Evolutionary conservation across 2,113 vertebrate species (phyloP), one percentile per base, ranked within the genome.

Genomic region (Microcebus lehilahytsara): DNA sequence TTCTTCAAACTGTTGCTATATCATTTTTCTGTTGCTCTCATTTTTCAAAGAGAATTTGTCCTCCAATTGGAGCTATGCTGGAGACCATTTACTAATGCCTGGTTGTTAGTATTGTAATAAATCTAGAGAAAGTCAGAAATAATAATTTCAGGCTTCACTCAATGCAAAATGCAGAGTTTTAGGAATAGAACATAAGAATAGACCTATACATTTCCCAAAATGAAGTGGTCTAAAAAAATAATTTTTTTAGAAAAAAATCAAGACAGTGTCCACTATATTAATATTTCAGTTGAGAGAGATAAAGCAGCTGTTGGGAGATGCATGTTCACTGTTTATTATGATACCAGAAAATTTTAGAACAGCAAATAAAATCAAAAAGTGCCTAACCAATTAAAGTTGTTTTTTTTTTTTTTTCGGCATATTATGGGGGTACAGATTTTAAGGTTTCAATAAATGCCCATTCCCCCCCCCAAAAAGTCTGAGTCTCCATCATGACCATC

Each of bases 31-130:
- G n/a, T 99, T 16, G 98, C 99, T 97, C 98, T 99, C 97, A 99
- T 99, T 99, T 99, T 99, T 98, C 99, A 99, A 96, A 99, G 99
- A 96, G 98, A 99, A 93, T 99, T 99, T 97, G 99, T 99, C 16
- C 99, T 99, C 98, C 98, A 99, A 49, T 98, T 99, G 96, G 99
- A 99, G 66, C 97, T 99, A 5, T 99, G 99, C 98, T 99, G 99
- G 98, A 98, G 98, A 53, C 97, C 99, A 10, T 99, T 99, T 91
- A 99, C 99, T 96, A 99, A 99, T 96, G 99, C 99, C 6, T 99
- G 99, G 85, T 97, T 99, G 2, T 66, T 99, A 97, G 99, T 99
- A 69, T 99, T 42, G 98, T 99, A 7, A 99, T 99, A 96, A 99
- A 99, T 90, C 98, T 99, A 87, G 99, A 99, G 99, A 99, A 99